Percentiles rank a stretch among this genome's conserved stretches.
Conservation (phyloP, 2,113 vertebrate genomes). For the Semnornis frantzii region DNA sequence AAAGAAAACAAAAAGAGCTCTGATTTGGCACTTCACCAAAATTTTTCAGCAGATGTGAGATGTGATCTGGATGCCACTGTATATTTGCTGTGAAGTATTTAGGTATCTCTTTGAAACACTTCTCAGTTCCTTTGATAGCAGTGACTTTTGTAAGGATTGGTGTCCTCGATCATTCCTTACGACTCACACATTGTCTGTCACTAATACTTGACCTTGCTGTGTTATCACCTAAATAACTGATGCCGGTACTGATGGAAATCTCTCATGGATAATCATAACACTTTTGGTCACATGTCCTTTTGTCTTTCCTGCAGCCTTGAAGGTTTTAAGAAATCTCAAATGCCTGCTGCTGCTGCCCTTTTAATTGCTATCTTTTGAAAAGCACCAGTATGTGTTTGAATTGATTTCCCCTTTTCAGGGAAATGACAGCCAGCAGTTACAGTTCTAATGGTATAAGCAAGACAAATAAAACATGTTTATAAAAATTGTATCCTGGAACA, state of each 20-base stretch:
- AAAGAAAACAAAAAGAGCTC: slow-evolving; percentile 4
- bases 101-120: slow-evolving; percentile 76
- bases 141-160: slow-evolving; percentile 80
- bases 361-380: slow-evolving; percentile 83
- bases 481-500: slow-evolving; percentile 80
- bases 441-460: slow-evolving; percentile 78
- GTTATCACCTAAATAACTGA: slow-evolving; percentile 77
- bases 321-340: slow-evolving; percentile 80
- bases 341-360: slow-evolving; percentile 79
- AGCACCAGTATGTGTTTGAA: slow-evolving; percentile 82
- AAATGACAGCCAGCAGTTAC: slow-evolving; percentile 79
- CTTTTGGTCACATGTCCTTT: slow-evolving; percentile 76
- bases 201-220: slow-evolving; percentile 80
- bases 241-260: slow-evolving; percentile 80
- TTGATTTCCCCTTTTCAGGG: slow-evolving; percentile 80
- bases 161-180: slow-evolving; percentile 78
- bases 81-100: slow-evolving; percentile 81
- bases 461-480: slow-evolving; percentile 84
- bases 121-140: slow-evolving; percentile 76
- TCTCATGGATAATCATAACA: slow-evolving; percentile 79
- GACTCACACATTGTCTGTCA: slow-evolving; percentile 77
- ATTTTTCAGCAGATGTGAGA: slow-evolving; percentile 61
- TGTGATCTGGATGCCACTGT: slow-evolving; percentile 71
- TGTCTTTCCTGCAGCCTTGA: slow-evolving; percentile 78
- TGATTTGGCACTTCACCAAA: slow-evolving; percentile 75